Conservation (phyloP, 23 tunicate species). For the Clavelina lepadiformis region DNA sequence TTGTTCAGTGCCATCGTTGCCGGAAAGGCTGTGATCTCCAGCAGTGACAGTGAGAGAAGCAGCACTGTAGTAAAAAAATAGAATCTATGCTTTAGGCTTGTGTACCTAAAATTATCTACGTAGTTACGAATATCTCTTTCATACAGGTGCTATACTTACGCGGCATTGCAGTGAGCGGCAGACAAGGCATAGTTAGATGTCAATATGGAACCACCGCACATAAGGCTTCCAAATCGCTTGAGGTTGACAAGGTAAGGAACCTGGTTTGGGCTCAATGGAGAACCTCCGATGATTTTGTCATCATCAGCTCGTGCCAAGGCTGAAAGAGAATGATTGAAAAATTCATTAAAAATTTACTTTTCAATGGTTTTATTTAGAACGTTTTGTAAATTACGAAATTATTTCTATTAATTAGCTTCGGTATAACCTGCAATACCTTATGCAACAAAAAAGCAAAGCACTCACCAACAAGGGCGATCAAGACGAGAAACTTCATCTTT, state of each 20-base stretch:
- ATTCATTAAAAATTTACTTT: no score
- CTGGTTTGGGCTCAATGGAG: slow-evolving; percentile 14
- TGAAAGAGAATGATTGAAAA: no score
- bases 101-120: not conserved
- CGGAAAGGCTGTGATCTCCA: slow-evolving; percentile 43
- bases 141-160: slow-evolving; percentile 6
- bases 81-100: not conserved
- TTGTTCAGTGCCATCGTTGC: slow-evolving; percentile 69
- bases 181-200: slow-evolving; percentile 38
- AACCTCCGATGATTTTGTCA: slow-evolving; percentile 73
- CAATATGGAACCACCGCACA: slow-evolving; percentile 76
- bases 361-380: no score
- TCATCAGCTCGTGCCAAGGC: slow-evolving; percentile 33
- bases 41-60: slow-evolving; percentile 36
- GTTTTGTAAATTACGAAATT: no score
- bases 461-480: no score
- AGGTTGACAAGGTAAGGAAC: slow-evolving; percentile 50
- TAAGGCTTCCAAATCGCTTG: slow-evolving; percentile 46
- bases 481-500: no score
- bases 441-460: no score
- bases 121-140: not conserved
- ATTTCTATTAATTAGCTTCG: no score
- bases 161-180: slow-evolving; percentile 78
- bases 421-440: no score
- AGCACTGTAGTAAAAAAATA: slow-evolving; percentile 14